Conservation (phyloP, 2,797 vertebrate species). For the Trichosurus vulpecula region DNA sequence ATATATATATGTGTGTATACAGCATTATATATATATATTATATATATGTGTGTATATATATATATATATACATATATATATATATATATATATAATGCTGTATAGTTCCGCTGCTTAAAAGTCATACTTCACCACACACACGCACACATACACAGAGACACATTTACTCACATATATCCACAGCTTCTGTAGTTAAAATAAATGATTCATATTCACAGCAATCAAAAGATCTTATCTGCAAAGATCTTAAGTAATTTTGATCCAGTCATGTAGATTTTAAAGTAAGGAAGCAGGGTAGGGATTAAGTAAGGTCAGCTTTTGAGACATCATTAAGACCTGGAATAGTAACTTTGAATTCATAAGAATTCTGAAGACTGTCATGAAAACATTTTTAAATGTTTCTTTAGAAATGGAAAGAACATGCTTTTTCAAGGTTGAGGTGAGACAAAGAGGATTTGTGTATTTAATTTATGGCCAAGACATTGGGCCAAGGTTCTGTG, state of each 20-base stretch:
- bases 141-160: not conserved
- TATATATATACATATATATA: no score
- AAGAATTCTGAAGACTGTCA: slow-evolving; percentile 58
- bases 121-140: not conserved
- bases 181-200: slow-evolving; percentile 27
- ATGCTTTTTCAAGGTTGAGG: slow-evolving; percentile 47
- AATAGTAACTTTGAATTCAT: slow-evolving; percentile 50
- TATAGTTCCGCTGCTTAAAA: slow-evolving; percentile 12
- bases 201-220: slow-evolving; percentile 31
- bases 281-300: not conserved
- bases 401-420: slow-evolving; percentile 48
- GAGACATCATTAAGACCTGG: slow-evolving; percentile 57
- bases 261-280: slow-evolving; percentile 51
- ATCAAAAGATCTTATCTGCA: slow-evolving; percentile 61
- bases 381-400: slow-evolving; percentile 43
- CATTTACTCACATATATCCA: not conserved
- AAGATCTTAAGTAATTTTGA: slow-evolving; percentile 55
- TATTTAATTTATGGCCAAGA: slow-evolving; percentile 57
- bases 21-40: no score
- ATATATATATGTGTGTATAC: no score
- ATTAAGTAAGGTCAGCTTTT: slow-evolving; percentile 59
- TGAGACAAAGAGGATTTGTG: slow-evolving; percentile 49
- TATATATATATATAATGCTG: not conserved
- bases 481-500: not conserved
- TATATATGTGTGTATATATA: not conserved